Base-by-base conservation (phyloP, 2,888 invertebrate species). In the Apodemia duryi region DNA sequence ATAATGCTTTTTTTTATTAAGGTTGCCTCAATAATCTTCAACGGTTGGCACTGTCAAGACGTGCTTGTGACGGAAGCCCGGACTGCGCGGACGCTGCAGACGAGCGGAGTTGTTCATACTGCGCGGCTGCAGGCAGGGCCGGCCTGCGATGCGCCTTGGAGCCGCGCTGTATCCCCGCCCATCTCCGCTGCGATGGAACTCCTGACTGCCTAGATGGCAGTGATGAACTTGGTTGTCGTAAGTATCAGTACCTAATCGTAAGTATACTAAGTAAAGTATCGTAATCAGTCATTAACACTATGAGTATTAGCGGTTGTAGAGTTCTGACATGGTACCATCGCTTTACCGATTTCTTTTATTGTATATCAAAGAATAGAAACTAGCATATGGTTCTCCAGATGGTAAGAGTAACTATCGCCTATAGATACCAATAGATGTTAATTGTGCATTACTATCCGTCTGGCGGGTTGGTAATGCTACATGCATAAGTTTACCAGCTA, bases 81-180 rank as follows among this genome's bases (percentile, higher is more conserved):
- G 98, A 98, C 84, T 98, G 98, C 82, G 94, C 95, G 13, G 96
- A 97, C 85, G 92, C 97, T 41, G 94, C 95, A 0, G 97, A 97
- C 83, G 97, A 97, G 85, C 94, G 94, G 67, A 92, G 93, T 63
- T 98, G 97, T 80, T 92, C 95, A 49, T 97, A 97, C 79, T 98
- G 97, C 80, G 93, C 94, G 1, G 91, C 93, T 51, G 93, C 94
- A n/a, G 95, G 95, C 57, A 70, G 71, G 7, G 70, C 91, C 92
- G 82, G 81, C 6, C 87, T 97, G 70, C 97, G 97, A 74, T 98
- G 98, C 77, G 97, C 97, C 0, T 92, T 96, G 63, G 95, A 95
- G 63, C 92, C 95, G 66, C 93, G 94, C 41, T 98, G 98, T 80
- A 94, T 98, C 70, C 94, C 95, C 0, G 85, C 88, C 9, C 92